Evolutionary conservation across 2,113 vertebrate genomes (phyloP), one percentile per base, ranked within the genome.

Genomic region (human (Homo sapiens)): DNA sequence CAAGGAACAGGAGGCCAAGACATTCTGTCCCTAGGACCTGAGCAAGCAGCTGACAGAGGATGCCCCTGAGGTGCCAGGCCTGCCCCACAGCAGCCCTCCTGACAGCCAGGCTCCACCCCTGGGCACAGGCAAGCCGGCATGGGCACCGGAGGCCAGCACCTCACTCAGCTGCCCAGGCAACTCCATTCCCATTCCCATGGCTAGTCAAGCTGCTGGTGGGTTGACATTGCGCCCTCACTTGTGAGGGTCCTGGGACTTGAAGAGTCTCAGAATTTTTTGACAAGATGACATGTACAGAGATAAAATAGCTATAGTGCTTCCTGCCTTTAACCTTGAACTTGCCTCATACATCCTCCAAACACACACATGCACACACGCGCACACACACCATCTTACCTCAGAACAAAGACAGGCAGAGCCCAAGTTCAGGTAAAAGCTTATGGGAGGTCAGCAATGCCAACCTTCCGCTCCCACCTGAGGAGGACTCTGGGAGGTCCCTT

Each of bases 201-300:
- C 89, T 30, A 1, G 22, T 79, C 27, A 79, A 43, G 8, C n/a
- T 10, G 80, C 83, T 45, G 2, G 0, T 25, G 32, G 1, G 23
- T 18, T 85, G 72, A 85, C 59, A 17, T 17, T 66, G n/a, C 52
- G 61, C 40, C 32, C 88, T 48, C 2, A n/a, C 45, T 8, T 0
- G 20, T 16, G 2, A 72, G 11, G 1, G 3, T 59, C 43, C 75
- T 70, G 85, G 40, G 88, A 35, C 86, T 81, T 20, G 59, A 68
- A 82, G 23, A 78, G 43, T 11, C 61, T 50, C 89, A 1, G 57
- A 64, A 79, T 84, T 0, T 68, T 96, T 85, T 82, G 64, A 64
- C 88, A 97, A 96, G 95, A 93, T 97, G 97, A 95, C 89, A 95
- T 0, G 0, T 32, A 23, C 2, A 17, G 85, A 8, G 70, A 72